Evolutionary conservation across 1,140 invertebrate genomes (phyloP), one percentile per base, ranked within the genome.

Genomic region (Temnothorax longispinosus): DNA sequence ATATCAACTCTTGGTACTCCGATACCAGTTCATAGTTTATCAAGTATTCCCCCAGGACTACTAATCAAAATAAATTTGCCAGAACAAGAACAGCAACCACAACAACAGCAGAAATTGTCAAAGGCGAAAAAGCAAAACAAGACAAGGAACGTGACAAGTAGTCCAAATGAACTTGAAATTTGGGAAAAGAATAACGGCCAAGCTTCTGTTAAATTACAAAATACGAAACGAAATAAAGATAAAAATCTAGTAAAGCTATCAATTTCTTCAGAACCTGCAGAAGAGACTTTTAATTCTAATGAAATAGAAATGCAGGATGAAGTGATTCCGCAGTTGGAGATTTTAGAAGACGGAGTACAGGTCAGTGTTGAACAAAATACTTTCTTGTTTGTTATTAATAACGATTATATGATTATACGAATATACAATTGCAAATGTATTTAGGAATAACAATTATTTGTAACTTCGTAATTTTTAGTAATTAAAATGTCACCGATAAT

Each of bases 41-140:
- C 95, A 13, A 94, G 94, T 60, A 95, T 95, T 62, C 95, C 95
- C 13, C 95, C 95, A 3, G 95, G 95, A 41, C 86, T 95, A 15
- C 75, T 95, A 7, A 95, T 95, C n/a, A 95, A 95, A 84, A 95
- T 95, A n/a, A 93, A 95, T 86, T 77, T 95, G 13, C 95, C 95
- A 0, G 93, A 94, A 10, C 94, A 94, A 72, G 71, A 85, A 47
- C 62, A 77, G 0, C 90, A 93, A 54, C 41, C 72, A 2, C 6
- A 76, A 4, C 89, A 93, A 50, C 10, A 47, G 0, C 41, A 44
- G 7, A 90, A 90, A 76, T n/a, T 54, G 5, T 47, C n/a, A 1
- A 74, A 6, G 3, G 21, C n/a, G 11, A 90, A 87, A 27, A 90
- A 65, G n/a, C 89, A 76, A 35, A 76, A 15, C n/a, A 85, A 54